Evolutionary conservation across 1,140 invertebrate species (phyloP), one percentile per base, ranked within the genome.

Genomic region (Agraylea sexmaculata): DNA sequence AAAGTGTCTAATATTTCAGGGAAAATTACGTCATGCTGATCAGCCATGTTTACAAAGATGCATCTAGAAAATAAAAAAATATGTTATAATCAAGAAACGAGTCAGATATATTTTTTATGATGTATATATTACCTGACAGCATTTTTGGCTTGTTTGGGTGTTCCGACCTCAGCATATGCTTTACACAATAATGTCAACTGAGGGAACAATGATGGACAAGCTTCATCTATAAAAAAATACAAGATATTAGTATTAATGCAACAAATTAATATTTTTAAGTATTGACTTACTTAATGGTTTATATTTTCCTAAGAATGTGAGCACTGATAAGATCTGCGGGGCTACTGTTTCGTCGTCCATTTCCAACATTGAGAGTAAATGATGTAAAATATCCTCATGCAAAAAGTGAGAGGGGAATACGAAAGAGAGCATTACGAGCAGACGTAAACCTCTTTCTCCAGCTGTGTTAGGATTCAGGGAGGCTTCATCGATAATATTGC

Each of bases 121-220:
- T 13, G n/a, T 12, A 20, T 18, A n/a, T 8, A 4, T 36, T 45
- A 67, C 64, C 65, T 71, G 20, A 97, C 82, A 4, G 92, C 89
- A 55, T 95, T 89, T 62, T 98, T 98, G 1, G 91, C 89, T 64
- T 97, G 91, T 63, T 94, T 94, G 0, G 87, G 80, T 2, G 87
- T 89, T 3, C 91, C 92, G 17, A 78, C 77, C 51, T 86, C 78
- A 0, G 86, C 82, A 56, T 92, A 84, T 18, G 80, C 78, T 53
- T 87, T 85, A 55, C 92, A 89, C 25, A 90, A 75, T 2, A 85
- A 83, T 16, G 86, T 77, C 54, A 97, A 61, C 40, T 68, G 67
- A 17, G 79, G 73, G 60, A 83, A 77, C 27, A 84, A 64, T 23
- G 76, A 64, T 1, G 74, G 77, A 32, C 79, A 81, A 13, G 75